These are phyloP conservation scores for Hydrolagus affinis DNA, from an alignment of 2,113 vertebrate species.

Conservation along the genomic window DNA sequence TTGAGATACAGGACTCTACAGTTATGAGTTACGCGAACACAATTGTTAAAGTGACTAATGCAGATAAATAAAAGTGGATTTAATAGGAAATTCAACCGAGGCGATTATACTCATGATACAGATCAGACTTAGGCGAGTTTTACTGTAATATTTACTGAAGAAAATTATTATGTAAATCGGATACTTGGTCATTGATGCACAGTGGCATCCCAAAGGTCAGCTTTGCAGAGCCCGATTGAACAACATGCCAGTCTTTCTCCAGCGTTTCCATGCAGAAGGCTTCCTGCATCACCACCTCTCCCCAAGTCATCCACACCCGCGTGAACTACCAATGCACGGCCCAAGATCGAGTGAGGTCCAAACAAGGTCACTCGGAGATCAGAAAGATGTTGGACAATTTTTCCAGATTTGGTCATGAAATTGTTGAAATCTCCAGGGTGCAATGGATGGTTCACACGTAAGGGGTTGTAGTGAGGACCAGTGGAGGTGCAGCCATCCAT, in stretches of 20 bases:
- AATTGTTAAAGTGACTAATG: no score
- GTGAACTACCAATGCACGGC: conserved; percentile 78
- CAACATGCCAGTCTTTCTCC: conserved; percentile 84
- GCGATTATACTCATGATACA: no score
- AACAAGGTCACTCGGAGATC: conserved; percentile 59
- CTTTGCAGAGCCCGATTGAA: conserved; percentile 60
- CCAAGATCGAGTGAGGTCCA: conserved; percentile 61
- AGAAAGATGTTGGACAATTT: conserved; percentile 45
- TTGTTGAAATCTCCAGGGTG: conserved; percentile 93
- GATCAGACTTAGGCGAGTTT: no score
- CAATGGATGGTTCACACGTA: conserved; percentile 56
- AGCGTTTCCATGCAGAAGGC: conserved; percentile 77
- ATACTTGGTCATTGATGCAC: neutral
- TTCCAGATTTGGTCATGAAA: conserved; percentile 63
- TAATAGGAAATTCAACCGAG: no score
- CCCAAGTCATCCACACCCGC: conserved; percentile 76
- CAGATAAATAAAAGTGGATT: no score
- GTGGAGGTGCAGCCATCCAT: conserved; percentile 68
- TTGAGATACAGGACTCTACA: no score
- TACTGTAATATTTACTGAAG: no score
- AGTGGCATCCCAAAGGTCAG: conserved; percentile 52
- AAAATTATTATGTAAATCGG: neutral
- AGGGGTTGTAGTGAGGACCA: conserved; percentile 78
- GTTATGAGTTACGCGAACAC: no score
- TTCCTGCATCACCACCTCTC: conserved; percentile 65